Percentiles rank a stretch among this genome's conserved stretches.
Evolutionary conservation across 2,888 invertebrate genomes (phyloP).

Genomic region (Clistopyga incitator): DNA sequence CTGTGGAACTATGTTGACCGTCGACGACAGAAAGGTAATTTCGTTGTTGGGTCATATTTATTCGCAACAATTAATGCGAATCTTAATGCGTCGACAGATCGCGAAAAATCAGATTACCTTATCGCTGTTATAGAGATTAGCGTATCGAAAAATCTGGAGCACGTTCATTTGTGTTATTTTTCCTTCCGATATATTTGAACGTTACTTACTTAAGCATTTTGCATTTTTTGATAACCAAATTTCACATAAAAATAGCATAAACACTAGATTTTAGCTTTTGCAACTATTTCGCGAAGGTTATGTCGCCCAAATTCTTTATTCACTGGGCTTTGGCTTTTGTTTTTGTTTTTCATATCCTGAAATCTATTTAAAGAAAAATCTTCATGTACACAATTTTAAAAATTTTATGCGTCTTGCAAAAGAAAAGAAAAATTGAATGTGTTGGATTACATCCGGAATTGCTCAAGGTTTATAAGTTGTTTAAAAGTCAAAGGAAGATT

Average conservation of each 20-base stretch:
- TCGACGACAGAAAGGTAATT: slow-evolving; percentile 57
- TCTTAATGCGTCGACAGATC: background rate
- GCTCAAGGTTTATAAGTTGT: too few relatives aligned
- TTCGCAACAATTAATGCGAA: background rate
- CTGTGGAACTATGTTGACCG: slow-evolving; percentile 47
- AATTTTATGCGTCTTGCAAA: too few relatives aligned
- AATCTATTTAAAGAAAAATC: background rate
- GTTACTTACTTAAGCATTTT: background rate
- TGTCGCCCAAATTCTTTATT: background rate
- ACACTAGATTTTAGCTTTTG: background rate
- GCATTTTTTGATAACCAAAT: background rate
- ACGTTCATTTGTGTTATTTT: background rate
- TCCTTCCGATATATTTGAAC: background rate
- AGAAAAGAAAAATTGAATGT: too few relatives aligned
- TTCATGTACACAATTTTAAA: too few relatives aligned
- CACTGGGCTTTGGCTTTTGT: background rate
- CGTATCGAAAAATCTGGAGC: background rate
- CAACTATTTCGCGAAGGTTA: slow-evolving; percentile 14
- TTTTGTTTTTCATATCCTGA: background rate
- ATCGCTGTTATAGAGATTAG: background rate
- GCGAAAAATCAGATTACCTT: background rate
- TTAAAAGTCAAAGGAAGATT: too few relatives aligned
- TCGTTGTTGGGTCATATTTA: background rate
- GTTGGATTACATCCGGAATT: too few relatives aligned
- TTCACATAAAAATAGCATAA: background rate